phyloP scores from a whole-genome alignment of 2,888 invertebrate species.

The Galeruca laticollis region DNA sequence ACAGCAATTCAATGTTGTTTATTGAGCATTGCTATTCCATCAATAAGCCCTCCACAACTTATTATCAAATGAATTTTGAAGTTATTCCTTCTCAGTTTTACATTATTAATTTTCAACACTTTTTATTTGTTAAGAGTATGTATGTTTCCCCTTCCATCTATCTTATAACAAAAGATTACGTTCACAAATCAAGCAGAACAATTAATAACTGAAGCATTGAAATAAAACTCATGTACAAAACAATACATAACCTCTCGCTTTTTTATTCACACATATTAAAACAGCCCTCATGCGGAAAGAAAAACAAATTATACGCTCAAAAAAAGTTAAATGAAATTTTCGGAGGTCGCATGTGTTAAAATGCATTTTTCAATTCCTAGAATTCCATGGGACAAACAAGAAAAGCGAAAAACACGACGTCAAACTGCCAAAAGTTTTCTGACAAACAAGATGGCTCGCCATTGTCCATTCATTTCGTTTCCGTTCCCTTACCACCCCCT shows the following conservation, averaged over 20 bases:
- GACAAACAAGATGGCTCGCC: constrained; percentile 56
- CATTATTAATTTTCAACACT: not conserved
- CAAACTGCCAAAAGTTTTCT: constrained; percentile 65
- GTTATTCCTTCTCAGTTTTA: not conserved
- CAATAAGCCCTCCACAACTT: too few relatives aligned
- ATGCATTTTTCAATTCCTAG: constrained; percentile 57
- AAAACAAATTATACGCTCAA: constrained; percentile 43
- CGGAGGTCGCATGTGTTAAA: constrained; percentile 57
- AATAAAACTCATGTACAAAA: constrained; percentile 14
- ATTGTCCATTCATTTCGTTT: constrained; percentile 51
- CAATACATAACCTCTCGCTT: constrained; percentile 12
- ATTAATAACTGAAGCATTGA: constrained; percentile 11
- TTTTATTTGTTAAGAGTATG: too few relatives aligned
- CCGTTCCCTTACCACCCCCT: constrained; percentile 50
- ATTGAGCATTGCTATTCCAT: too few relatives aligned
- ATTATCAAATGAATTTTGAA: too few relatives aligned
- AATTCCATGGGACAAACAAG: constrained; percentile 44
- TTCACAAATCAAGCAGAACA: constrained; percentile 19
- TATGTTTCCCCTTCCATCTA: not conserved
- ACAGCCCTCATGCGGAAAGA: constrained; percentile 30
- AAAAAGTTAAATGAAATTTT: constrained; percentile 54
- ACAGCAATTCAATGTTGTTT: too few relatives aligned
- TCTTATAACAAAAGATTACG: constrained; percentile 10
- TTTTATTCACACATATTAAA: constrained; percentile 24
- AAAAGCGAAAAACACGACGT: constrained; percentile 53